phyloP scores from a whole-genome alignment of 2,113 vertebrate species.

The Hymenochirus boettgeri region DNA sequence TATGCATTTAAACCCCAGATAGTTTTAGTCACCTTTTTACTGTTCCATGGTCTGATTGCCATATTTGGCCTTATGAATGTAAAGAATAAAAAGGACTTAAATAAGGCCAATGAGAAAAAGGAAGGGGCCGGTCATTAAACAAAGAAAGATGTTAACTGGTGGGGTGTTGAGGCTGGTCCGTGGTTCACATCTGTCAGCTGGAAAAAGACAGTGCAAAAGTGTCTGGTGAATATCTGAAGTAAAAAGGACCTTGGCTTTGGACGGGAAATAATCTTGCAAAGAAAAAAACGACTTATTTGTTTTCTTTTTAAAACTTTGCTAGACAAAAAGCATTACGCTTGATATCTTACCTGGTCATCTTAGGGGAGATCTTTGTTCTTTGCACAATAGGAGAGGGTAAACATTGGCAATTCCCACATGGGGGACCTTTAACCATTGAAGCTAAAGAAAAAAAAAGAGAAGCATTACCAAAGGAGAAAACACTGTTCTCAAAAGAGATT shows the following conservation, averaged over 20 bases:
- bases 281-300: background rate
- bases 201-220: constrained; percentile 94
- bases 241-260: constrained; percentile 84
- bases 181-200: constrained; percentile 86
- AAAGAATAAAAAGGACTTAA: no score
- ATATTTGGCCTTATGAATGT: no score
- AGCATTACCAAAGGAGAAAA: no score
- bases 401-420: constrained; percentile 90
- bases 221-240: constrained; percentile 94
- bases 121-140: no score
- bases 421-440: constrained; percentile 96
- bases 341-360: constrained; percentile 79
- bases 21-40: no score
- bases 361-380: constrained; percentile 97
- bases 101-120: no score
- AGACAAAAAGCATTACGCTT: background rate
- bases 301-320: no score
- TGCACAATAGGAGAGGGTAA: constrained; percentile 93
- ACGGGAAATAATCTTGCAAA: constrained; percentile 83
- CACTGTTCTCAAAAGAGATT: no score
- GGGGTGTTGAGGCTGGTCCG: constrained; percentile 89
- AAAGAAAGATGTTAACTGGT: constrained; percentile 72
- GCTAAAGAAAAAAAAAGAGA: constrained; percentile 55
- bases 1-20: no score
- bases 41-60: no score